Percentiles rank a stretch among this genome's conserved stretches.
phyloP scores from a whole-genome alignment of 2,888 invertebrate genomes.

The Hetaerina titia region DNA sequence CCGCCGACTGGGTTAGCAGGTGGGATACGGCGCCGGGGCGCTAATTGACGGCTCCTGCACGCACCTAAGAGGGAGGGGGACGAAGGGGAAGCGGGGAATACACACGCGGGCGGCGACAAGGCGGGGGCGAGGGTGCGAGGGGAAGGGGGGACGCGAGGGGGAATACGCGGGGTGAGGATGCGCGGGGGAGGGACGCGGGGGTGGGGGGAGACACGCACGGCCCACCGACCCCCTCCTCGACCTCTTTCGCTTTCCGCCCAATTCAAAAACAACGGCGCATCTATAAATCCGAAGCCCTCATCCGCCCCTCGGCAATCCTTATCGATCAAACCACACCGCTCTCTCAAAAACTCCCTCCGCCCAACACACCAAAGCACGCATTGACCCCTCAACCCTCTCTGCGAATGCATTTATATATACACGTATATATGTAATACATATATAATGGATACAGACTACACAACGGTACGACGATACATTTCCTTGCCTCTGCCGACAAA shows the following conservation, averaged over 20 bases:
- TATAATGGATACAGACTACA: no score
- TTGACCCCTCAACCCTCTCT: no score
- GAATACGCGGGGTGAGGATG: no score
- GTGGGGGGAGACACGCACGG: neutral
- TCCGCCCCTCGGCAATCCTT: neutral
- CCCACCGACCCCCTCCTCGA: neutral
- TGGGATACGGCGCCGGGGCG: neutral
- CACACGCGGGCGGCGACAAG: no score
- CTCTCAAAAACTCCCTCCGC: neutral
- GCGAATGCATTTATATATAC: no score
- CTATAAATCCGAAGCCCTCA: neutral
- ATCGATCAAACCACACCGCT: neutral
- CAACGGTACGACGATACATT: no score
- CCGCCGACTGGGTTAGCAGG: constrained; percentile 23
- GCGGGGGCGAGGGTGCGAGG: no score
- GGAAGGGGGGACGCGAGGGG: no score
- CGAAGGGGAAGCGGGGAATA: no score
- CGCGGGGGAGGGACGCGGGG: no score
- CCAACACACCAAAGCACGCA: neutral
- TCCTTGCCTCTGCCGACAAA: no score
- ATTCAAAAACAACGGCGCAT: neutral
- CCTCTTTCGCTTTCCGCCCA: neutral
- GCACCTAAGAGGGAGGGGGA: neutral
- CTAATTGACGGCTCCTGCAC: constrained; percentile 25
- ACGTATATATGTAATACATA: no score